Percentiles rank a stretch among this genome's conserved stretches.
Evolutionary conservation across 2,113 vertebrate genomes (phyloP).

Genomic region (Hyaena hyaena): DNA sequence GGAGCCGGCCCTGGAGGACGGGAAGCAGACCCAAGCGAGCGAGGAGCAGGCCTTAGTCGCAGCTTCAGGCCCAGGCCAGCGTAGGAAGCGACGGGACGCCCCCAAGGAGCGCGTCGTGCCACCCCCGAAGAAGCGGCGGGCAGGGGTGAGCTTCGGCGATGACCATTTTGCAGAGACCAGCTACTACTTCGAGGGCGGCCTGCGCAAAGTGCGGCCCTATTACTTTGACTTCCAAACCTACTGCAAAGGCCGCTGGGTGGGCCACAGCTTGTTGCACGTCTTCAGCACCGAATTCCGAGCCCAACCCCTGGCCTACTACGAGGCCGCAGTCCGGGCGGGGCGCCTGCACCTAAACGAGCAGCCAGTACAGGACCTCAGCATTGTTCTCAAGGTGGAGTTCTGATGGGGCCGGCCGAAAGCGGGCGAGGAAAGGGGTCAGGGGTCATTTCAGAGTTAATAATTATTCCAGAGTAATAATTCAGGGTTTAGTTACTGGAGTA

Average conservation of each 20-base stretch:
- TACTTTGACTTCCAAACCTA: slow-evolving; percentile 96
- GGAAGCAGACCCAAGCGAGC: background rate
- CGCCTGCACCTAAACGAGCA: slow-evolving; percentile 94
- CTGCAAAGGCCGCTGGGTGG: slow-evolving; percentile 98
- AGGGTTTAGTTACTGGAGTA: background rate
- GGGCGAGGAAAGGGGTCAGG: background rate
- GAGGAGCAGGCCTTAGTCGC: background rate
- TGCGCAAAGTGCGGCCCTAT: slow-evolving; percentile 96
- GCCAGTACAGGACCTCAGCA: slow-evolving; percentile 90
- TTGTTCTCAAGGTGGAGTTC: slow-evolving; percentile 92
- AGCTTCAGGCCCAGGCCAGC: slow-evolving; percentile 66
- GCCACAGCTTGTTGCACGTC: slow-evolving; percentile 92
- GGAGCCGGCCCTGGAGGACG: background rate
- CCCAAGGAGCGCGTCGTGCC: slow-evolving; percentile 92
- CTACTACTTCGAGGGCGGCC: slow-evolving; percentile 94
- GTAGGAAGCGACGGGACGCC: slow-evolving; percentile 79
- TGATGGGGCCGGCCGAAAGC: background rate
- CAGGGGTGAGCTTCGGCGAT: slow-evolving; percentile 92
- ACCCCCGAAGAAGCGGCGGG: slow-evolving; percentile 92
- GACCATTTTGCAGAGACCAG: slow-evolving; percentile 94
- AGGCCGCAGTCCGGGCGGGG: slow-evolving; percentile 89
- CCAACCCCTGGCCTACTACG: slow-evolving; percentile 92
- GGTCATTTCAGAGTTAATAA: background rate
- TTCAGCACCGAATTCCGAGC: slow-evolving; percentile 94
- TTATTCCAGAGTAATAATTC: no score